These are phyloP conservation scores for Turritopsis dohrnii DNA, from an alignment of 30 jellyfish, hydroid and myxozoan genomes.

Conservation along the genomic window DNA sequence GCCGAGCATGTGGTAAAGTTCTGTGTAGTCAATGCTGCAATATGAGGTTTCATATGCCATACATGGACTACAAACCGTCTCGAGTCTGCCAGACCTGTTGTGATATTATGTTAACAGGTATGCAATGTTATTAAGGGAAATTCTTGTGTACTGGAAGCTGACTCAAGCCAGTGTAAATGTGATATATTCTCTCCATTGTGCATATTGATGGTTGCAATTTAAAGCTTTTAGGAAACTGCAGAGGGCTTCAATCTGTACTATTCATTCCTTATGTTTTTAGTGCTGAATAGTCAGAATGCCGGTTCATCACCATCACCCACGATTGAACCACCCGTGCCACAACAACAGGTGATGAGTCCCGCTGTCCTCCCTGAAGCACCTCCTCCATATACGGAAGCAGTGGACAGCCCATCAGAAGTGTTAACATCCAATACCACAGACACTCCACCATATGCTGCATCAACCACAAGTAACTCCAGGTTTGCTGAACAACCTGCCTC, in stretches of 20 bases:
- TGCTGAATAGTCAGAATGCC: neutral
- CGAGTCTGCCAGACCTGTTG: conserved; percentile 89
- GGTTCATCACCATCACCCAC: neutral
- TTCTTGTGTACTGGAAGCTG: neutral
- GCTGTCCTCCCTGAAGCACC: conserved; percentile 34
- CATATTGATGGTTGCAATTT: neutral
- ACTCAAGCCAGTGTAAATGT: no score
- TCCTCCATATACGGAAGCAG: conserved; percentile 33
- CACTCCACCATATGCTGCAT: conserved; percentile 27
- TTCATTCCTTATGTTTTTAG: neutral
- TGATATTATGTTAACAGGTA: conserved; percentile 61
- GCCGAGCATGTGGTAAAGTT: conserved; percentile 99
- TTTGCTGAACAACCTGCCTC: conserved; percentile 26
- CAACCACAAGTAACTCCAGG: neutral
- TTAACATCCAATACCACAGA: conserved; percentile 28
- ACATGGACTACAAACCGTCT: conserved; percentile 69
- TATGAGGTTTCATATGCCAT: conserved; percentile 66
- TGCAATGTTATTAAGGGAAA: neutral
- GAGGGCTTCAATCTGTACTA: no score
- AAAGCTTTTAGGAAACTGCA: no score
- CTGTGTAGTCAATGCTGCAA: conserved; percentile 84
- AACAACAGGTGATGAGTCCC: neutral
- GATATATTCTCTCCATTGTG: no score
- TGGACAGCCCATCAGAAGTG: conserved; percentile 13
- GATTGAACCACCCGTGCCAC: conserved; percentile 4